Evolutionary conservation across 2,888 invertebrate genomes (phyloP).

Genomic region (Caenorhabditis doughertyi): DNA sequence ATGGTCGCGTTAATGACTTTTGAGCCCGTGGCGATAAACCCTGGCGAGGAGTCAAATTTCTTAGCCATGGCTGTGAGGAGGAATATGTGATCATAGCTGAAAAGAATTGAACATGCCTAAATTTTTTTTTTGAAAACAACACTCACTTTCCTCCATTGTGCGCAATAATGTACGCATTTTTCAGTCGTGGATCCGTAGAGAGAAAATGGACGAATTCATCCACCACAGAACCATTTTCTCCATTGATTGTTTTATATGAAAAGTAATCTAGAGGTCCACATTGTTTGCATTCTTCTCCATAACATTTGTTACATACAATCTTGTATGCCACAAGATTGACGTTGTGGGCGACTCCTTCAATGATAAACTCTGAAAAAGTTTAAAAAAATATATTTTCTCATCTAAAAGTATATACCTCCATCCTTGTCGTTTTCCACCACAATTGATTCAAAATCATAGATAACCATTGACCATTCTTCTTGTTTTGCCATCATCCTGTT

Average conservation of each 20-base stretch:
- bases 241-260: not conserved
- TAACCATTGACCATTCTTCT: not conserved
- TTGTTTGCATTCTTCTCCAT: not conserved
- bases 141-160: slow-evolving; percentile 12
- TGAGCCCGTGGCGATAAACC: too few relatives aligned
- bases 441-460: not conserved
- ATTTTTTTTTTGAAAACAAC: not conserved
- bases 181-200: not conserved
- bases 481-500: not conserved
- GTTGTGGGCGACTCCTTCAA: too few relatives aligned
- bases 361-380: too few relatives aligned
- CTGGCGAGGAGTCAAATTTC: too few relatives aligned
- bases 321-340: not conserved
- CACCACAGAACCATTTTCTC: not conserved
- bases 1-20: too few relatives aligned
- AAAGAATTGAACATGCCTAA: too few relatives aligned
- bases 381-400: too few relatives aligned
- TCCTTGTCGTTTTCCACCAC: not conserved
- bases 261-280: not conserved
- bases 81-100: slow-evolving; percentile 21
- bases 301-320: not conserved
- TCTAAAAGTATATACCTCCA: not conserved
- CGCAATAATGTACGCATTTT: not conserved
- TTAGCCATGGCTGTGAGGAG: too few relatives aligned
- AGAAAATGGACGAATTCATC: not conserved